Base-by-base conservation (phyloP, 2,888 invertebrate genomes). In the Lottia scabra region DNA sequence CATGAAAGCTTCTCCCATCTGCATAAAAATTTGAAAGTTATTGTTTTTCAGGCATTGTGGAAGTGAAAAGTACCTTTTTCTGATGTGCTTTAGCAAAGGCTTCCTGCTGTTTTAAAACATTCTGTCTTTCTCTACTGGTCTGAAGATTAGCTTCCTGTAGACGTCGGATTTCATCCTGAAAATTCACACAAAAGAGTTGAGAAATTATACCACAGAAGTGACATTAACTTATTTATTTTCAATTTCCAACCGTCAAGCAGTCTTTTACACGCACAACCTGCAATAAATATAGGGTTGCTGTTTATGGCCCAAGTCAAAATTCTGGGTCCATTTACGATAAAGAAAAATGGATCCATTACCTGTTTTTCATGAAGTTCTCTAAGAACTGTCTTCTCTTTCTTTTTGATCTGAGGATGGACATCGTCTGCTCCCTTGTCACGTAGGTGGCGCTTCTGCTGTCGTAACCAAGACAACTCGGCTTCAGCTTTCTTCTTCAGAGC, bases 321-420 rank as follows among this genome's bases (percentile, higher is more conserved):
- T n/a, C n/a, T n/a, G n/a, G n/a, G n/a, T n/a, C n/a, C n/a, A n/a
- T n/a, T n/a, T n/a, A n/a, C n/a, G n/a, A n/a, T n/a, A 30, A 30
- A 30, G 4, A 4, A 6, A 30, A 30, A 30, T 4, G 6, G 6
- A 38, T 38, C 38, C 38, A 4, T n/a, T 66, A 85, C 87, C 82
- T 87, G 91, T 84, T 94, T 93, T 82, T 93, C 92, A 81, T 93
- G 92, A 76, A 93, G 91, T 85, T 92, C 92, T 73, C 93, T 86
- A 71, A 94, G 87, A 71, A 94, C 89, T 0, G 92, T 93, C 73
- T 94, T 89, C 85, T 94, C 93, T 78, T 93, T 93, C 86, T 94
- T 93, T 80, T 62, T 66, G 38, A 94, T 91, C 1, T 92, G 87
- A 0, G 92, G 92, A 73, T 92, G 92, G 81, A 91, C 91, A 63